Evolutionary conservation across 1,140 invertebrate genomes (phyloP).

Genomic region (Drosophila tristis): DNA sequence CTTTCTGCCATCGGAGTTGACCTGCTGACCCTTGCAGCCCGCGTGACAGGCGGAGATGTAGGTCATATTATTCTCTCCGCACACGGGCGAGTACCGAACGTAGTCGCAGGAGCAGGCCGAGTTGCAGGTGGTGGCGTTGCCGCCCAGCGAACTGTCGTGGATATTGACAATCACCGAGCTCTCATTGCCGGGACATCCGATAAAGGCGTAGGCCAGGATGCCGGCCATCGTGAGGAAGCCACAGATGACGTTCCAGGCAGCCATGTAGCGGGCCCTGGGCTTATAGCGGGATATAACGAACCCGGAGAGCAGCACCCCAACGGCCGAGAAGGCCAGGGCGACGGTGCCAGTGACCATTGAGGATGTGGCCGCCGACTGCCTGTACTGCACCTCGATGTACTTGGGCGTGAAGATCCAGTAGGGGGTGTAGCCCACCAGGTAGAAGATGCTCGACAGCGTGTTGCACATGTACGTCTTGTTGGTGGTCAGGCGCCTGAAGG

Average conservation of each 20-base stretch:
- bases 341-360: constrained; percentile 88
- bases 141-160: constrained; percentile 82
- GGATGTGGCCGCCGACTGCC: constrained; percentile 89
- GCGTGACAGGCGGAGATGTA: constrained; percentile 91
- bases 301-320: constrained; percentile 89
- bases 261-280: constrained; percentile 88
- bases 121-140: constrained; percentile 86
- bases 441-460: constrained; percentile 88
- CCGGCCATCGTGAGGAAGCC: constrained; percentile 88
- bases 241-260: constrained; percentile 90
- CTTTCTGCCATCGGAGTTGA: constrained; percentile 79
- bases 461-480: constrained; percentile 90
- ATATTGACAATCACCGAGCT: constrained; percentile 79
- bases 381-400: constrained; percentile 91
- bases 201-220: constrained; percentile 88
- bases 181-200: constrained; percentile 87
- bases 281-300: constrained; percentile 89
- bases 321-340: constrained; percentile 89
- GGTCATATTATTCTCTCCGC: constrained; percentile 86
- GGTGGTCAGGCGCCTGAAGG: constrained; percentile 87
- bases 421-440: constrained; percentile 89
- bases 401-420: constrained; percentile 92
- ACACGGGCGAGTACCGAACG: constrained; percentile 89
- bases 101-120: constrained; percentile 88
- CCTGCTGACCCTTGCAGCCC: constrained; percentile 85